Base-by-base conservation (phyloP, 2,797 vertebrate species). In the Gambelia wislizenii region DNA sequence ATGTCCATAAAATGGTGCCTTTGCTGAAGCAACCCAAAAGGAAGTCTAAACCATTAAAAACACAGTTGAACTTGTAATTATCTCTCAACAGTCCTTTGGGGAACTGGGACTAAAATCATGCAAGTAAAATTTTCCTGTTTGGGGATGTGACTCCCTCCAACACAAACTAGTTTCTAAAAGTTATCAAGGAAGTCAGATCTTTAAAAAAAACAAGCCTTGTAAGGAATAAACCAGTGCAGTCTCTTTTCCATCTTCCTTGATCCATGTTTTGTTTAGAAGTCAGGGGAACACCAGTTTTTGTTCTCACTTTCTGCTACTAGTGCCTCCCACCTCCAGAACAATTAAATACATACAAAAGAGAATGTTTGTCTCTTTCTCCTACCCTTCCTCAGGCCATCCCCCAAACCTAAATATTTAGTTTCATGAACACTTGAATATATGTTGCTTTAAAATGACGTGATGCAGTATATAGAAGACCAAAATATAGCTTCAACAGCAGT, bases 401-500 rank as follows among this genome's bases (percentile, higher is more conserved):
- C 67, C 87, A 61, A 75, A 89, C 36, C 30, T 20, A 54, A 0
- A 0, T 47, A 13, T 5, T 4, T 0, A 13, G 49, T 67, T 67
- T 87, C 49, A 61, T 84, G 27, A 69, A 69, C n/a, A 79, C 8
- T 1, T 0, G 44, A 78, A 87, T 92, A 42, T 27, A 20, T 16
- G 1, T 0, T 85, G 42, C 72, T 83, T 89, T 75, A 82, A 85
- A 44, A 85, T 47, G 82, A 42, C 1, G 12, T 61, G 20, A 86
- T 54, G 14, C 54, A 14, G 13, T 70, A 36, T 83, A 84, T 54
- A 91, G 47, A 87, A 86, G 2, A n/a, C 33, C 90, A 61, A 86
- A 76, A 87, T 18, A 10, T 82, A 86, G 81, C 77, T 91, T 87
- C 79, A 14, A 74, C 64, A 90, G 88, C 90, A 93, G 91, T 95